These are phyloP conservation scores for Eristalis tenax DNA, from an alignment of 2,888 invertebrate genomes.

Conservation along the genomic window DNA sequence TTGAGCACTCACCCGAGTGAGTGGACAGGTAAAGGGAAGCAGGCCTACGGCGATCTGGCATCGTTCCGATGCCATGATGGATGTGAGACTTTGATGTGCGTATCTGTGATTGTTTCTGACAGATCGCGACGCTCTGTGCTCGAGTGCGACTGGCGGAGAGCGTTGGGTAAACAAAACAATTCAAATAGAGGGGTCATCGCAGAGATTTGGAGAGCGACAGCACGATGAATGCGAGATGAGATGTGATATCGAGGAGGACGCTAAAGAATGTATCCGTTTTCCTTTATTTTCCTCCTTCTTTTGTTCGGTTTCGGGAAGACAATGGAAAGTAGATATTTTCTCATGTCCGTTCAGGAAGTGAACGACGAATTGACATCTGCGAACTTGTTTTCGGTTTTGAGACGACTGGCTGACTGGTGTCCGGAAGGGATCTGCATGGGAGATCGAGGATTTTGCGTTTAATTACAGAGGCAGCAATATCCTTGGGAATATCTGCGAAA, in stretches of 20 bases:
- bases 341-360: slow-evolving; percentile 68
- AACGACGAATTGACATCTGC: background rate
- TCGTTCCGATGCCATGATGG: slow-evolving; percentile 70
- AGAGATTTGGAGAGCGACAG: slow-evolving; percentile 19
- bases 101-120: slow-evolving; percentile 74
- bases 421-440: background rate
- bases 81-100: slow-evolving; percentile 74
- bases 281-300: slow-evolving; percentile 2
- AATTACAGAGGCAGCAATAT: background rate
- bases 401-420: background rate
- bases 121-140: slow-evolving; percentile 60
- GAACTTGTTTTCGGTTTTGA: background rate
- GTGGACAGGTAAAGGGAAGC: slow-evolving; percentile 48
- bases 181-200: slow-evolving; percentile 44
- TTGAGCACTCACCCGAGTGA: slow-evolving; percentile 23
- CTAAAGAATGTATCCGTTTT: background rate
- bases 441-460: background rate
- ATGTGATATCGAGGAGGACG: slow-evolving; percentile 5
- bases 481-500: background rate
- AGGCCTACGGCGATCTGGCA: background rate
- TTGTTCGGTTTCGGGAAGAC: background rate
- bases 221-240: background rate
- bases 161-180: slow-evolving; percentile 43
- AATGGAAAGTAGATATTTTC: slow-evolving; percentile 50
- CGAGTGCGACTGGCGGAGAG: slow-evolving; percentile 39